Evolutionary conservation across 2,113 vertebrate genomes (phyloP).

Genomic region (Raja brachyura): DNA sequence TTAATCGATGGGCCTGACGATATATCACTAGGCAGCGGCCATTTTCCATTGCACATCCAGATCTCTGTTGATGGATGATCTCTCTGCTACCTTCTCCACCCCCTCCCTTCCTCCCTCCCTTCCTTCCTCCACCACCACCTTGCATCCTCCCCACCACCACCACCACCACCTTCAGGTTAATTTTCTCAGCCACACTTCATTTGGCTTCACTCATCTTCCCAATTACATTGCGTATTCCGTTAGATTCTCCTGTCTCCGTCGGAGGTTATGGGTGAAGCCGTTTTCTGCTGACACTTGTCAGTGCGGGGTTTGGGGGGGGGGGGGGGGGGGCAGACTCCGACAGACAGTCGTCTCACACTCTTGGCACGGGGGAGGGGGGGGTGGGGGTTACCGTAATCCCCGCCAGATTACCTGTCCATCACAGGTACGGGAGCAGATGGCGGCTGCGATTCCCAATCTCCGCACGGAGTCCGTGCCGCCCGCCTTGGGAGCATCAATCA

Average conservation of each 20-base stretch:
- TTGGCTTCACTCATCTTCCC: conserved; percentile 53
- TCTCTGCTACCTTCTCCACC: conserved; percentile 49
- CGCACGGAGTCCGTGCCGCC: neutral
- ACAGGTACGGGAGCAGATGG: neutral
- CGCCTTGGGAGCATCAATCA: neutral
- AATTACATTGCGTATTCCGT: conserved; percentile 48
- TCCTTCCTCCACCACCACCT: neutral
- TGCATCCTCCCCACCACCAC: neutral
- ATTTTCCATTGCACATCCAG: conserved; percentile 42
- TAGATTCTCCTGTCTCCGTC: conserved; percentile 42
- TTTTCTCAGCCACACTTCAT: conserved; percentile 48
- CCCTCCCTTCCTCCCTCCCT: conserved; percentile 2
- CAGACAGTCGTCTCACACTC: neutral
- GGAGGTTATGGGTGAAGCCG: conserved; percentile 43
- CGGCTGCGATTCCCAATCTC: no score
- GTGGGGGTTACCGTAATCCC: neutral
- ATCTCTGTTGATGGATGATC: conserved; percentile 55
- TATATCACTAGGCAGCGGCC: conserved; percentile 40
- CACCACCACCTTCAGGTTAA: conserved; percentile 46
- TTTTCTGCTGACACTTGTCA: conserved; percentile 33
- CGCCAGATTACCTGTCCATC: neutral
- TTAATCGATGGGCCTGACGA: conserved; percentile 41
- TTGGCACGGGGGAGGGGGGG: neutral
- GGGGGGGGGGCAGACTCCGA: no score
- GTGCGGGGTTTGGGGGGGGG: no score